Evolutionary conservation across 2,113 vertebrate species (phyloP), one percentile per base, ranked within the genome.

Genomic region (Scomber colias): DNA sequence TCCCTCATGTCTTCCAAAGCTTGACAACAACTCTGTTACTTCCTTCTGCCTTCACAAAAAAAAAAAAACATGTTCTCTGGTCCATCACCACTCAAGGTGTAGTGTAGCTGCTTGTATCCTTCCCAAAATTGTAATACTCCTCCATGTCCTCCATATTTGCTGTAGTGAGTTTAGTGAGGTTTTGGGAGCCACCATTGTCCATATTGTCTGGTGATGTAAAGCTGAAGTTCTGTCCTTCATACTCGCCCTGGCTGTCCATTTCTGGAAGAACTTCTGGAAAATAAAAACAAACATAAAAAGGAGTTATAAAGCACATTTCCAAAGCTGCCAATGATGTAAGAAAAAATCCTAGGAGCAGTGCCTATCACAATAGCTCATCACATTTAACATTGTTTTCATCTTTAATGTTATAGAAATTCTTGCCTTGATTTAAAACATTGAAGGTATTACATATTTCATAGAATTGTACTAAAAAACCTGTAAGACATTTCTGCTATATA

Each of bases 101-200:
- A 16, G 85, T 77, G 84, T 95, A 96, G 89, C 84, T 94, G 83
- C 82, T 91, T 14, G 94, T 90, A 72, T 96, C 94, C 79, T 96
- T 96, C 75, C 93, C 94, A 59, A 95, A 95, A 67, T 96, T 97
- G 93, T 99, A 99, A 87, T 98, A 99, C 19, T 97, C 97, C 94
- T 99, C 97, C 89, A 94, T 94, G 87, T 99, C 97, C 68, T 97
- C 97, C 95, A 99, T 97, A 94, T 97, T 96, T 77, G 97, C 97
- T 50, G 97, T 97, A 0, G 96, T 93, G 89, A 98, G 95, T 44
- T 96, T 96, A 0, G 96, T 80, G n/a, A 96, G 63, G 90, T 96
- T 93, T n/a, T 96, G 96, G 71, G 94, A 93, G 64, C 94, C 85
- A 75, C 87, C 90, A 84, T 94, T 94, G 89, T 93, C 93, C 91